These are phyloP conservation scores for Chouioia cunea DNA, from an alignment of 2,888 invertebrate species.

Conservation along the genomic window DNA sequence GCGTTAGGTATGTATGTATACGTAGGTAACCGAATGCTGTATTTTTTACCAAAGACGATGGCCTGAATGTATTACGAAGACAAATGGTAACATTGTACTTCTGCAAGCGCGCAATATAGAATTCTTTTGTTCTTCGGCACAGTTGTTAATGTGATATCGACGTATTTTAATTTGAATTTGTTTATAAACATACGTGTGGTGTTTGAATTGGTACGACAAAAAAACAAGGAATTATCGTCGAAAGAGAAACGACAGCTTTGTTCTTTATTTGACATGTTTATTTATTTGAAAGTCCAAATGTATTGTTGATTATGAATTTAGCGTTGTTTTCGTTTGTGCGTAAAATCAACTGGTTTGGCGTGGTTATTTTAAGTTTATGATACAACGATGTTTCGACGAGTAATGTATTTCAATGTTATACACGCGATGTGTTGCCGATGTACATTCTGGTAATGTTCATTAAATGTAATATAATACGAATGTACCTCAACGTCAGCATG, in stretches of 20 bases:
- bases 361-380: constrained; percentile 22
- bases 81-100: constrained; percentile 15
- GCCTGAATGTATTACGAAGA: constrained; percentile 31
- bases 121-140: constrained; percentile 12
- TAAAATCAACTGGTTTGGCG: constrained; percentile 20
- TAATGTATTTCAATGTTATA: neutral
- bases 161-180: constrained; percentile 18
- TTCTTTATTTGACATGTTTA: constrained; percentile 27
- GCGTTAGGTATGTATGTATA: constrained; percentile 22
- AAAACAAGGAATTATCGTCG: constrained; percentile 6
- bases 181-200: constrained; percentile 30
- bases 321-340: neutral
- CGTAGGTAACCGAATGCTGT: constrained; percentile 31
- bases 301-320: constrained; percentile 25
- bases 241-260: neutral
- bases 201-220: no score
- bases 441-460: constrained; percentile 43
- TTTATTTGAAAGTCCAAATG: constrained; percentile 14
- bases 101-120: constrained; percentile 22
- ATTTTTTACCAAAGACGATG: constrained; percentile 44
- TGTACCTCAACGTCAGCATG: constrained; percentile 29
- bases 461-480: constrained; percentile 26
- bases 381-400: constrained; percentile 9
- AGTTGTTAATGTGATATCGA: constrained; percentile 24
- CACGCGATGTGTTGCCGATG: constrained; percentile 13